phyloP scores from a whole-genome alignment of 2,888 invertebrate species.

The Diplazon laetatorius region DNA sequence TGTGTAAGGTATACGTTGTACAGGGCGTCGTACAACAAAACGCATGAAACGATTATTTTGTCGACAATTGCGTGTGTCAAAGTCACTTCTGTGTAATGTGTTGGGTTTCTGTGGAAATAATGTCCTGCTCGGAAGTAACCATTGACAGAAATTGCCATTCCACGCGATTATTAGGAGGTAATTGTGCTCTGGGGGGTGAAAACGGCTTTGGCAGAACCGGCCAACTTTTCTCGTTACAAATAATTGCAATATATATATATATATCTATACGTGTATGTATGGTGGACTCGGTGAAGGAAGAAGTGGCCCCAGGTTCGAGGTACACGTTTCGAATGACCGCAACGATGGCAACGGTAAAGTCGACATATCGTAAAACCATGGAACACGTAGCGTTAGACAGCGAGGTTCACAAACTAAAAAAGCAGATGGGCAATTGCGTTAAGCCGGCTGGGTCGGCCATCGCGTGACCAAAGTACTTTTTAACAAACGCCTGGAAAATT shows the following conservation, averaged over 20 bases:
- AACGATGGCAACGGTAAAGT: not conserved
- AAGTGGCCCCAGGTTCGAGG: too few species aligned
- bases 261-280: too few species aligned
- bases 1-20: too few species aligned
- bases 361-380: not conserved
- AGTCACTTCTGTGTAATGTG: too few species aligned
- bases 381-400: constrained; percentile 9
- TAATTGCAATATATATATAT: constrained; percentile 74
- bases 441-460: constrained; percentile 46
- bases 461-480: constrained; percentile 74
- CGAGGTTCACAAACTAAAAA: constrained; percentile 6
- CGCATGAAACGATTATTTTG: too few species aligned
- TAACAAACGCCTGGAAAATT: constrained; percentile 68
- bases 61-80: too few species aligned
- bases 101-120: not conserved
- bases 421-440: constrained; percentile 2
- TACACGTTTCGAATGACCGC: constrained; percentile 36
- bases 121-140: constrained; percentile 4
- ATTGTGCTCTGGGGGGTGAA: constrained; percentile 25
- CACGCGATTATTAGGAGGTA: constrained; percentile 72
- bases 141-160: constrained; percentile 68
- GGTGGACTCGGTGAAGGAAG: too few species aligned
- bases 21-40: too few species aligned
- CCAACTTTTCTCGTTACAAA: constrained; percentile 79
- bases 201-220: constrained; percentile 12